Percentiles rank a stretch among this genome's conserved stretches.
phyloP scores from a whole-genome alignment of 2,888 invertebrate species.

The Muschampia plurimacula region DNA sequence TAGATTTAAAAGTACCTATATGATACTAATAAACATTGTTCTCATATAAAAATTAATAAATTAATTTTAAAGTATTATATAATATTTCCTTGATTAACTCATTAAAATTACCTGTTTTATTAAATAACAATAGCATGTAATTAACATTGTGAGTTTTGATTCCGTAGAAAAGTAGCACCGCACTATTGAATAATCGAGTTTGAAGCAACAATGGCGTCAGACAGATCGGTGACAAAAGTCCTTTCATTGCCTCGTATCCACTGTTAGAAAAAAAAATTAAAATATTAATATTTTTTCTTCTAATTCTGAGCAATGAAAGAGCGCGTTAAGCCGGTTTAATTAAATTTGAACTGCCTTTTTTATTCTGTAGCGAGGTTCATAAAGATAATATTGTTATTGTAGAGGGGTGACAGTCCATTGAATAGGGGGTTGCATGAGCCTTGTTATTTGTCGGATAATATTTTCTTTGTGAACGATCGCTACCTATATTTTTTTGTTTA shows the following conservation, averaged over 20 bases:
- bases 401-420: constrained; percentile 61
- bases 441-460: constrained; percentile 66
- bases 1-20: too few relatives aligned
- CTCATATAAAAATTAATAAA: too few relatives aligned
- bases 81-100: too few relatives aligned
- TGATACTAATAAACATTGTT: too few relatives aligned
- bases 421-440: constrained; percentile 51
- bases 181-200: constrained; percentile 76
- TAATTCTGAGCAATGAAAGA: constrained; percentile 47
- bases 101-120: too few relatives aligned
- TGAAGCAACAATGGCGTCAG: constrained; percentile 76
- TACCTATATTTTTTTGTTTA: constrained; percentile 70
- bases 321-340: constrained; percentile 76
- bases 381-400: constrained; percentile 77
- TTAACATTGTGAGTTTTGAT: too few relatives aligned
- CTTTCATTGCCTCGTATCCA: constrained; percentile 67
- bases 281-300: constrained; percentile 52
- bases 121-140: too few relatives aligned
- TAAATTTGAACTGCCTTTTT: constrained; percentile 69
- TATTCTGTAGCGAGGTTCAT: constrained; percentile 63
- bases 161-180: constrained; percentile 45
- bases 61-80: too few relatives aligned
- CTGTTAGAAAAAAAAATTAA: constrained; percentile 49
- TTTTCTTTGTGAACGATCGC: constrained; percentile 59
- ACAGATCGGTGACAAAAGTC: constrained; percentile 66